Evolutionary conservation across 2,113 vertebrate species (phyloP).

Genomic region (Merops nubicus): DNA sequence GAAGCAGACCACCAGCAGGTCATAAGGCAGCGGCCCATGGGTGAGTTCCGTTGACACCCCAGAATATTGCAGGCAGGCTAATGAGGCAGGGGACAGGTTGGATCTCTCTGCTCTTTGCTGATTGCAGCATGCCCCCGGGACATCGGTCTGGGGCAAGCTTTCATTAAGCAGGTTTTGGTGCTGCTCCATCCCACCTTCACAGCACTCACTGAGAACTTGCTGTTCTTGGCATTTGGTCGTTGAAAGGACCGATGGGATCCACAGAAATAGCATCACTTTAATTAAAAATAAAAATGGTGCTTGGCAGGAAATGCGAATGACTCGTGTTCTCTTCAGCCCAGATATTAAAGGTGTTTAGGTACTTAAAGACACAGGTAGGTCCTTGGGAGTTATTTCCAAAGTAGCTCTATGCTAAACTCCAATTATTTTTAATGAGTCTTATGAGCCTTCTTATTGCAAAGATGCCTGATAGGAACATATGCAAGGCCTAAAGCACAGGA

Average conservation of each 20-base stretch:
- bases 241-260: not conserved
- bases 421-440: conserved; percentile 24
- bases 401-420: not conserved
- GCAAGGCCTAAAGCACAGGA: not conserved
- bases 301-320: not conserved
- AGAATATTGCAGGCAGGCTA: not conserved
- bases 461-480: not conserved
- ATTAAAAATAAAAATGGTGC: not conserved
- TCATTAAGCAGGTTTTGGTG: not conserved
- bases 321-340: not conserved
- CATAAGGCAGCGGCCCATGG: not conserved
- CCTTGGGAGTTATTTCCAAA: not conserved
- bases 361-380: not conserved
- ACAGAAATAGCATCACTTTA: conserved; percentile 1
- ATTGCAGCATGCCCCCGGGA: not conserved
- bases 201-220: not conserved
- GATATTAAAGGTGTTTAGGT: not conserved
- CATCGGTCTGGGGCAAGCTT: not conserved
- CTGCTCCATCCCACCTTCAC: not conserved
- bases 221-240: not conserved
- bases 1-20: not conserved
- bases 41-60: not conserved
- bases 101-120: not conserved
- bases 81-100: not conserved
- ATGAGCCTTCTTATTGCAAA: not conserved